Conservation (phyloP, 2,888 invertebrate species). For the Boloria selene region DNA sequence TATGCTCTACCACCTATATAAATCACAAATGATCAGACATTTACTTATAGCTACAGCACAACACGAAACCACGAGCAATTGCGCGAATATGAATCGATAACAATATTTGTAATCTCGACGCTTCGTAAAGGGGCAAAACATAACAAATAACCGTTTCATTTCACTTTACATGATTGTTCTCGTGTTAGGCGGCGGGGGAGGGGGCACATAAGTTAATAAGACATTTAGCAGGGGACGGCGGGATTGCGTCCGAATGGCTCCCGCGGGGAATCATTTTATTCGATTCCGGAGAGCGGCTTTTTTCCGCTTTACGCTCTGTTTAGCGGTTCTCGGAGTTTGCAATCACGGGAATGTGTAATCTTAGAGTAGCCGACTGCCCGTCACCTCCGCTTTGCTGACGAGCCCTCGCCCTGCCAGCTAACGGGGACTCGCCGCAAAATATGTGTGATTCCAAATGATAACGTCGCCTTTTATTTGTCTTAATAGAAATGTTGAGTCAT, state of each 20-base stretch:
- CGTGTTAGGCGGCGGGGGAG: conserved; percentile 64
- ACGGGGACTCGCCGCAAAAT: conserved; percentile 60
- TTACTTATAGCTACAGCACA: conserved; percentile 14
- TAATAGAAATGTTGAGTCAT: not conserved
- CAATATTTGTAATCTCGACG: conserved; percentile 62
- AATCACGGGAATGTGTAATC: conserved; percentile 64
- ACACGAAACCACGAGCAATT: conserved; percentile 58
- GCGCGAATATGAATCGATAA: conserved; percentile 62
- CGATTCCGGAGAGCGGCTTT: conserved; percentile 84
- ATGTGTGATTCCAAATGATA: conserved; percentile 49
- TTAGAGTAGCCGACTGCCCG: conserved; percentile 50
- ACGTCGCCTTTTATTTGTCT: conserved; percentile 45
- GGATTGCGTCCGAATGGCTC: conserved; percentile 86
- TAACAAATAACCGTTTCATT: conserved; percentile 83
- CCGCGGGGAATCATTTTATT: conserved; percentile 88
- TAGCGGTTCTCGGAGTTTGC: conserved; percentile 65
- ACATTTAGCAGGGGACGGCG: conserved; percentile 82
- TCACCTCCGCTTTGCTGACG: conserved; percentile 60
- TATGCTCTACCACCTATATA: not conserved
- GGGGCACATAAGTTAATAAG: conserved; percentile 81
- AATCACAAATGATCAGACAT: not conserved
- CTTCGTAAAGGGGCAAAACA: conserved; percentile 73
- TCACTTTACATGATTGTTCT: conserved; percentile 83
- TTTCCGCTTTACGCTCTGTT: conserved; percentile 80
- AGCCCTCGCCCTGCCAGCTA: conserved; percentile 61